phyloP scores from a whole-genome alignment of 2,113 vertebrate species.

The Anolis carolinensis region DNA sequence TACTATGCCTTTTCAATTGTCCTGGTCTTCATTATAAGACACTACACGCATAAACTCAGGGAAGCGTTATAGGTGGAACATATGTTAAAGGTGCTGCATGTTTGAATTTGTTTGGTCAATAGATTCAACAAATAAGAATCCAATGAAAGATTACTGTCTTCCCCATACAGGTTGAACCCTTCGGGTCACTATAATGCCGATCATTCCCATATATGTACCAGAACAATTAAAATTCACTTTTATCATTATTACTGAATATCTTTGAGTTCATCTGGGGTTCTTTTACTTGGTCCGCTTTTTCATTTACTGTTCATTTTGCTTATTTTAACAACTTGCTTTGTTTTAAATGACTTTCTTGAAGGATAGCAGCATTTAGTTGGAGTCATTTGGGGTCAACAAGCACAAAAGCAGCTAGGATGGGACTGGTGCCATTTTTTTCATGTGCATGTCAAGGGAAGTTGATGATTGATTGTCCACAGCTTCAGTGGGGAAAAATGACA shows the following conservation, averaged over 20 bases:
- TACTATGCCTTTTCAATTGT: too few species aligned
- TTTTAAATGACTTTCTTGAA: constrained; percentile 5
- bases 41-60: too few species aligned
- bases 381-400: background rate
- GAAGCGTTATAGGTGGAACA: too few species aligned
- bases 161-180: background rate
- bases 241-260: background rate
- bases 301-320: background rate
- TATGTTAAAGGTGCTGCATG: background rate
- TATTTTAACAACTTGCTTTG: constrained; percentile 21
- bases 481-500: constrained; percentile 16
- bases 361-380: background rate
- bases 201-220: background rate
- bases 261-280: background rate
- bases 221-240: background rate
- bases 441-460: background rate
- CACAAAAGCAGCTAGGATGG: constrained; percentile 18
- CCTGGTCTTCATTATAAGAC: too few species aligned
- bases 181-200: too few species aligned
- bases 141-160: background rate
- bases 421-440: background rate
- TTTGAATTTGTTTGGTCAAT: background rate
- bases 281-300: background rate
- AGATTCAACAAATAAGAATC: background rate
- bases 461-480: constrained; percentile 1